Evolutionary conservation across 2,888 invertebrate genomes (phyloP).

Genomic region (Mimumesa dahlbomi): DNA sequence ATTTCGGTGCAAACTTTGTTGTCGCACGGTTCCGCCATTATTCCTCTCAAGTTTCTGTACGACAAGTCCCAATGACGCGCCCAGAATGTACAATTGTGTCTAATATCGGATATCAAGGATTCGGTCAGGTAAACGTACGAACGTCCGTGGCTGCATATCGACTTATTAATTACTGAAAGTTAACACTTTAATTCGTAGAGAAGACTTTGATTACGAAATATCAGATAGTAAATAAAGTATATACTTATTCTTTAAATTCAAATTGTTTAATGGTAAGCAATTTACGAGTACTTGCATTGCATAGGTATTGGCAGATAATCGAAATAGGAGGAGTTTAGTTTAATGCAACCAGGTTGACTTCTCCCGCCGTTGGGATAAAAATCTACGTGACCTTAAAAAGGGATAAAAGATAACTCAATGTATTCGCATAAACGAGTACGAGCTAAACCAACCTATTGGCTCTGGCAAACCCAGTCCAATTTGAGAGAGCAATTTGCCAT

Average conservation of each 20-base stretch:
- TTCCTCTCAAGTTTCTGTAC: slow-evolving; percentile 80
- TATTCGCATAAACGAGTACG: not conserved
- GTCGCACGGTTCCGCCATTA: slow-evolving; percentile 78
- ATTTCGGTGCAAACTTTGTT: slow-evolving; percentile 81
- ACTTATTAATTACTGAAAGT: slow-evolving; percentile 81
- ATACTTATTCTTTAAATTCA: no score
- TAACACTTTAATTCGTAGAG: no score
- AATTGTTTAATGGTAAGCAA: not conserved
- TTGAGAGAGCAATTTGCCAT: slow-evolving; percentile 81
- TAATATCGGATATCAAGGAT: slow-evolving; percentile 79
- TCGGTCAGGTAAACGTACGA: slow-evolving; percentile 84
- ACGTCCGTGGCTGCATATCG: slow-evolving; percentile 85
- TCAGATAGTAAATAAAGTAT: no score
- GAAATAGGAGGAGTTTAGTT: slow-evolving; percentile 68
- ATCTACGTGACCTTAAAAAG: slow-evolving; percentile 82
- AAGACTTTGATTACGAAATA: no score
- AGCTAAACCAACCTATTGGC: slow-evolving; percentile 80
- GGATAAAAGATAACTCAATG: not conserved
- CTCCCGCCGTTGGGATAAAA: slow-evolving; percentile 87
- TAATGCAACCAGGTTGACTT: slow-evolving; percentile 85
- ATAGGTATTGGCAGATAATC: slow-evolving; percentile 76
- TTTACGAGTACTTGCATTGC: slow-evolving; percentile 75
- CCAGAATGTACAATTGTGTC: slow-evolving; percentile 82
- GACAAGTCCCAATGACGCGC: slow-evolving; percentile 82
- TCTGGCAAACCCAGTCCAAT: slow-evolving; percentile 84